Evolutionary conservation across 2,113 vertebrate species (phyloP), one percentile per base, ranked within the genome.

Genomic region (Phoenicopterus ruber): DNA sequence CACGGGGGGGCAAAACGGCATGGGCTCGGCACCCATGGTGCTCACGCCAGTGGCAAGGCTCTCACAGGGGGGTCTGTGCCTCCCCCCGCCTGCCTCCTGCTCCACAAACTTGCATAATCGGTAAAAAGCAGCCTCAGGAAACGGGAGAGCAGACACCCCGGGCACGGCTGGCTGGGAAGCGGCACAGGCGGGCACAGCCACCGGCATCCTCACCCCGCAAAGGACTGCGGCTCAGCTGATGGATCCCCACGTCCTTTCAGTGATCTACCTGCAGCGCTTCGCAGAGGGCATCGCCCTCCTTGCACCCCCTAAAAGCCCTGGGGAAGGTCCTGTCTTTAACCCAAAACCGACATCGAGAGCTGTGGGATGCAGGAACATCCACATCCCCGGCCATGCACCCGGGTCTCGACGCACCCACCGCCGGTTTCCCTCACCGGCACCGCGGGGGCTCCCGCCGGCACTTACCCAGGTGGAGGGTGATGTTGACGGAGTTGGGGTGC

Each of bases 401-500:
- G 0, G 7, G 6, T 46, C 74, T 47, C 10, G 0, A 1, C 5
- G 26, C 55, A 22, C 6, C 40, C 86, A 4, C 55, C 2, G 2
- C 61, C 13, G 0, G 1, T 4, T 72, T 36, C 67, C 77, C 36
- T 58, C 55, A 0, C 66, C 0, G 15, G 46, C 52, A 79, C 99
- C 6, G 0, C 4, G 11, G 0, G n/a, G 28, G 15, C 5, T 28
- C 10, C 36, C 3, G 6, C 47, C 0, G 15, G 46, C 52, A 79
- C 99, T 99, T 98, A 99, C 99, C 99, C 82, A 99, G 97, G 76
- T 93, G 98, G 29, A 99, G 98, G 22, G 98, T 99, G 95, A 99
- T 96, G 98, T 99, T 99, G 97, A 99, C 98, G 0, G 99, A 99
- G 93, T 97, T 98, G 65, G 99, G 99, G 94, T 99, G 80, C 98